Base-by-base conservation (phyloP, 2,797 vertebrate species). In the Pantherophis alleghaniensis region DNA sequence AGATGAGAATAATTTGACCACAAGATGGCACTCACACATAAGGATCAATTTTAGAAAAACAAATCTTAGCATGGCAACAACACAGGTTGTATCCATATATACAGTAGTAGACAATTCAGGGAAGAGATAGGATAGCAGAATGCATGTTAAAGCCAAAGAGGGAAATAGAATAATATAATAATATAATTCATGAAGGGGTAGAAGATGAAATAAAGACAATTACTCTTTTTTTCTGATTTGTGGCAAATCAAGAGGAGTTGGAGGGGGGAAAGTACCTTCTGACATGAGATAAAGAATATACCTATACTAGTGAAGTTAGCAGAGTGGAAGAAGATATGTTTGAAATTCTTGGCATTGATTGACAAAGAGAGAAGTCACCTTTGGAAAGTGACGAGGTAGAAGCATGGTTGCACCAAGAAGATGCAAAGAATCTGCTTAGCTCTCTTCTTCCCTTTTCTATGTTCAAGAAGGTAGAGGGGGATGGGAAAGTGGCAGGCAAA, bases 11-110 rank as follows among this genome's bases (percentile, higher is more conserved):
- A 42, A 63, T 20, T n/a, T 89, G 47, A 24, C 87, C 90, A 86
- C 90, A 26, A 89, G 92, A 61, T 89, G 90, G 51, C 93, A 86
- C 6, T 93, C 92, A 42, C 89, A 93, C 69, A 51, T 42, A 86
- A 66, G 42, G 88, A 86, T 74, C 55, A 60, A 6, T 14, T 91
- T 60, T 91, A 87, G 86, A 86, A 22, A 79, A 53, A 11, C 10
- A 55, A 91, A 13, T 79, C 18, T 42, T 26, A 9, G 7, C 4
- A 56, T n/a, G 24, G 16, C 20, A 11, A 32, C 32, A 91, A 32
- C 42, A 28, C 18, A 47, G 59, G n/a, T 90, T 86, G 11, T 69
- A 87, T 91, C 37, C 87, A 24, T 26, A 59, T 28, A 74, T 59
- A 56, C 24, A 88, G 89, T 56, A 56, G 42, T 83, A 83, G 87